phyloP scores from a whole-genome alignment of 2,888 invertebrate species.

The Tetheella fluctuosa region DNA sequence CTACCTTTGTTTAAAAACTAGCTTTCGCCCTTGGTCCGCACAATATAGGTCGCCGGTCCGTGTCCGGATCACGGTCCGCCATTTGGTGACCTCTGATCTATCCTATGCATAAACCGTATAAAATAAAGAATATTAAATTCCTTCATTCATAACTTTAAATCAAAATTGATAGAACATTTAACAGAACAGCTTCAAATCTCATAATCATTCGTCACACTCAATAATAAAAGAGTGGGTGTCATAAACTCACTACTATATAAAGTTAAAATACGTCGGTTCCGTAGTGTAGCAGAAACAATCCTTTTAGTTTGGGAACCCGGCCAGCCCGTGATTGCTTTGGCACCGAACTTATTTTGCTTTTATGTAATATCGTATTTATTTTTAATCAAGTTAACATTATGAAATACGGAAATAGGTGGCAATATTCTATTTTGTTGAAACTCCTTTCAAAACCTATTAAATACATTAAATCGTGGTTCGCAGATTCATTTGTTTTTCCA shows the following conservation, averaged over 20 bases:
- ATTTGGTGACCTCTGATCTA: too few species aligned
- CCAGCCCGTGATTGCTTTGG: conserved; percentile 56
- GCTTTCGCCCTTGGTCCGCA: too few species aligned
- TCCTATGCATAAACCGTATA: too few species aligned
- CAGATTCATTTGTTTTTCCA: too few species aligned
- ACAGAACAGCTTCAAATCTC: background rate
- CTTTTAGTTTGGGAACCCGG: conserved; percentile 53
- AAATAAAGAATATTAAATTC: background rate
- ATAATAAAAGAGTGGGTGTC: conserved; percentile 1
- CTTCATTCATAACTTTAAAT: background rate
- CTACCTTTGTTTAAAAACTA: too few species aligned
- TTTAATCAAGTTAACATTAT: conserved; percentile 4
- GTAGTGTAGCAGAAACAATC: conserved; percentile 39
- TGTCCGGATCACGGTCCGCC: too few species aligned
- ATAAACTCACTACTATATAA: background rate
- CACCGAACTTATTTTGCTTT: conserved; percentile 37
- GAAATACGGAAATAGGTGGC: background rate
- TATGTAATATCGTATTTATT: conserved; percentile 14
- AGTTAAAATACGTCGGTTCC: conserved; percentile 26
- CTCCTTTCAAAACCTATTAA: too few species aligned
- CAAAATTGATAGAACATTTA: background rate
- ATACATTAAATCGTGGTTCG: too few species aligned
- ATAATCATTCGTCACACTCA: background rate
- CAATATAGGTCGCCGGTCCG: too few species aligned
- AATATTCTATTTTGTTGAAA: too few species aligned